Conservation (phyloP, 2,113 vertebrate species). For the Trachemys scripta region DNA sequence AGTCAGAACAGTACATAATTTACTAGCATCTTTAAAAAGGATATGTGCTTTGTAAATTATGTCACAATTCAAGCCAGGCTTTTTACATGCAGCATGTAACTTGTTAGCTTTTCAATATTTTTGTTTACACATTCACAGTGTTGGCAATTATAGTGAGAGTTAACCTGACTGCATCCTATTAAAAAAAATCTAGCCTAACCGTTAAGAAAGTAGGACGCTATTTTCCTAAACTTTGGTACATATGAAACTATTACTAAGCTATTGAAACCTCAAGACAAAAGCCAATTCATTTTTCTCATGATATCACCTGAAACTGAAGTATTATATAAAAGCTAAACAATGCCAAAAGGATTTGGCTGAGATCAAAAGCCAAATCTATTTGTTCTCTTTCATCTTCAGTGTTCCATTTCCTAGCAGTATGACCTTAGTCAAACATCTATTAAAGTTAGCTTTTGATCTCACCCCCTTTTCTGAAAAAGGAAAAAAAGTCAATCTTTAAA, state of each 20-base stretch:
- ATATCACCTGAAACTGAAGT: slow-evolving; percentile 76
- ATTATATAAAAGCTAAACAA: slow-evolving; percentile 86
- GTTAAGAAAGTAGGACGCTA: neutral
- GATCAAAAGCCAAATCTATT: slow-evolving; percentile 81
- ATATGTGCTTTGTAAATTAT: neutral
- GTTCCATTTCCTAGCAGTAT: slow-evolving; percentile 86
- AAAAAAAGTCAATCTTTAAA: slow-evolving; percentile 77
- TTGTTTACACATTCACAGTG: accelerated
- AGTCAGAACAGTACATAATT: neutral
- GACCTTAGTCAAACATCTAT: slow-evolving; percentile 90
- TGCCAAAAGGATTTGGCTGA: slow-evolving; percentile 84
- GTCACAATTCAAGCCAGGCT: neutral
- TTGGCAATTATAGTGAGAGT: neutral
- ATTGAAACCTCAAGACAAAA: slow-evolving; percentile 66
- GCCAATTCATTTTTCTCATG: slow-evolving; percentile 70
- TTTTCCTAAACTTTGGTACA: slow-evolving; percentile 30
- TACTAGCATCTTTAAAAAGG: neutral
- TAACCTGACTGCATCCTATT: neutral
- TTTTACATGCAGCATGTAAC: neutral
- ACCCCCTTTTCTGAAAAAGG: slow-evolving; percentile 46
- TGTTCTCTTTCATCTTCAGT: slow-evolving; percentile 85
- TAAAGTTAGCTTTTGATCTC: slow-evolving; percentile 85
- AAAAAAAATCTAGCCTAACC: neutral
- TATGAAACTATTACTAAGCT: slow-evolving; percentile 63
- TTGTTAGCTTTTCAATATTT: neutral